Evolutionary conservation across 1,140 invertebrate genomes (phyloP).

Genomic region (Mylabris phalerata): DNA sequence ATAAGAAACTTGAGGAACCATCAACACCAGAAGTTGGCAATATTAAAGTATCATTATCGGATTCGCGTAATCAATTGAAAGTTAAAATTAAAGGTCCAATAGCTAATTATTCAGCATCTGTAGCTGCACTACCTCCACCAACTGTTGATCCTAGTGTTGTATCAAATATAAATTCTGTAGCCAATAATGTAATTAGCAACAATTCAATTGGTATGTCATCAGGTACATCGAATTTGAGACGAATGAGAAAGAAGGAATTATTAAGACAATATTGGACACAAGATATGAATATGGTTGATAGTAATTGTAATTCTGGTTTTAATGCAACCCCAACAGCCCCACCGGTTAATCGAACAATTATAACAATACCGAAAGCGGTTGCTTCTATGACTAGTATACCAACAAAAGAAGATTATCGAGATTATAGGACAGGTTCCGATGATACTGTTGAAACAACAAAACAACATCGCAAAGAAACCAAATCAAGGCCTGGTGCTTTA

Average conservation of each 20-base stretch:
- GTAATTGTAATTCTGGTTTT: slow-evolving; percentile 44
- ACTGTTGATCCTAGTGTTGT: slow-evolving; percentile 28
- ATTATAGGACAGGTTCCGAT: slow-evolving; percentile 44
- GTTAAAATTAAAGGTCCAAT: slow-evolving; percentile 88
- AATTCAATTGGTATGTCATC: slow-evolving; percentile 28
- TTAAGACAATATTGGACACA: slow-evolving; percentile 78
- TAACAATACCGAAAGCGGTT: slow-evolving; percentile 79
- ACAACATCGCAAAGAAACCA: slow-evolving; percentile 60
- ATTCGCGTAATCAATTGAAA: slow-evolving; percentile 76
- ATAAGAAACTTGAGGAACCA: slow-evolving; percentile 46
- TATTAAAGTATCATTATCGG: slow-evolving; percentile 61
- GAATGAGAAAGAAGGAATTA: slow-evolving; percentile 86
- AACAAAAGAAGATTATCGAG: slow-evolving; percentile 73
- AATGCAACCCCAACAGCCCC: slow-evolving; percentile 52
- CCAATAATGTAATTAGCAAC: slow-evolving; percentile 22
- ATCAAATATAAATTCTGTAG: slow-evolving; percentile 16
- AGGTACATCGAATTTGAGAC: slow-evolving; percentile 62
- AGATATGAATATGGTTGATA: slow-evolving; percentile 76
- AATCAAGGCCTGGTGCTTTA: slow-evolving; percentile 41
- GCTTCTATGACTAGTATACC: slow-evolving; percentile 79
- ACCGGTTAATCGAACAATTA: slow-evolving; percentile 60
- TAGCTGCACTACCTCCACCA: slow-evolving; percentile 48
- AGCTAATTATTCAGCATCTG: slow-evolving; percentile 59
- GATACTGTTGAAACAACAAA: slow-evolving; percentile 59
- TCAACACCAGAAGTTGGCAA: slow-evolving; percentile 45